These are phyloP conservation scores for Trichomycterus rosablanca DNA, from an alignment of 2,113 vertebrate genomes.

Conservation along the genomic window DNA sequence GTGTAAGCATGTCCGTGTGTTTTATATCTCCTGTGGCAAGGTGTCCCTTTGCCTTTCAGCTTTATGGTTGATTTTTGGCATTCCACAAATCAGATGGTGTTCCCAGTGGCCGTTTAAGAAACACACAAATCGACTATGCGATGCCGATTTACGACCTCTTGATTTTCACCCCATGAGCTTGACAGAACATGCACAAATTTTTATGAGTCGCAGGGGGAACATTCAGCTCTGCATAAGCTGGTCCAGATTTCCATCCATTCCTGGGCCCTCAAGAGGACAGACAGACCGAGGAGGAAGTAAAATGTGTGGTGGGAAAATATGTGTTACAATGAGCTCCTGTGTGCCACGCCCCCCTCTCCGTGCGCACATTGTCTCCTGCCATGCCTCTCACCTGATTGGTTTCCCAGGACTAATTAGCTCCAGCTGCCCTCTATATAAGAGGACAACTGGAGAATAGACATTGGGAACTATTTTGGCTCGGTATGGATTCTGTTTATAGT, in stretches of 20 bases:
- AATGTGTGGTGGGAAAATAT: too few relatives aligned
- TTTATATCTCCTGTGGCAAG: background rate
- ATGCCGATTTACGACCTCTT: conserved; percentile 4
- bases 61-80: background rate
- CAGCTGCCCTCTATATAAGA: too few relatives aligned
- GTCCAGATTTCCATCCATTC: background rate
- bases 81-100: conserved; percentile 13
- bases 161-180: conserved; percentile 9
- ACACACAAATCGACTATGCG: conserved; percentile 14
- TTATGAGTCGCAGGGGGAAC: conserved; percentile 7
- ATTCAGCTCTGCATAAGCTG: conserved; percentile 16
- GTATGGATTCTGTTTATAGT: too few relatives aligned
- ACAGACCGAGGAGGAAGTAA: background rate
- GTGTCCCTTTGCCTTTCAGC: conserved; percentile 7
- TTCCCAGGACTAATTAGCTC: too few relatives aligned
- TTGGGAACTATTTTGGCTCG: too few relatives aligned
- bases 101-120: conserved; percentile 13
- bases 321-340: too few relatives aligned
- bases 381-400: too few relatives aligned
- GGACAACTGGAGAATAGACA: too few relatives aligned
- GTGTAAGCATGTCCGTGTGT: conserved; percentile 1
- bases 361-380: too few relatives aligned
- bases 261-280: background rate
- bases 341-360: too few relatives aligned
- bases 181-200: background rate